Evolutionary conservation across 2,797 vertebrate species (phyloP).

Genomic region (Sebastes iracundus): DNA sequence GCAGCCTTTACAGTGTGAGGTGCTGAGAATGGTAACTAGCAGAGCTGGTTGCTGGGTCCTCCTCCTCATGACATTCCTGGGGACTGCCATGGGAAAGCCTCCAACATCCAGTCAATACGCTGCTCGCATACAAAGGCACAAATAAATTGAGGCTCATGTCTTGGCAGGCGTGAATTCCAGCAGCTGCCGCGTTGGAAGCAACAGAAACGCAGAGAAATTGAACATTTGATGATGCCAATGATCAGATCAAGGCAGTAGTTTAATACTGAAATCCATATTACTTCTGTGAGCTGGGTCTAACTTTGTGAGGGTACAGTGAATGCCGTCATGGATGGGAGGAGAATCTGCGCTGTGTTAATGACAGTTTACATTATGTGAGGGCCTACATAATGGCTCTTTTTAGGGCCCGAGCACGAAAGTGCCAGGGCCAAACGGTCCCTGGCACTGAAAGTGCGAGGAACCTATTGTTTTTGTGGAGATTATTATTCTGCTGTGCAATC

Average conservation of each 20-base stretch:
- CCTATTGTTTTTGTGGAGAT: background rate
- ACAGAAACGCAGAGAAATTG: slow-evolving; percentile 31
- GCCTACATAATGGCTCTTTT: background rate
- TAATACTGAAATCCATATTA: slow-evolving; percentile 29
- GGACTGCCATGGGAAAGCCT: slow-evolving; percentile 52
- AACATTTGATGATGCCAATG: slow-evolving; percentile 43
- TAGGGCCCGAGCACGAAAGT: too few species aligned
- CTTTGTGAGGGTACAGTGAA: background rate
- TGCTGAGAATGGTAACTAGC: slow-evolving; percentile 16
- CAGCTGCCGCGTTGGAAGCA: slow-evolving; percentile 38
- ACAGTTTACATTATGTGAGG: background rate
- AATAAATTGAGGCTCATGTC: slow-evolving; percentile 53
- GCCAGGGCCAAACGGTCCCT: background rate
- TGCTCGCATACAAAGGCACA: slow-evolving; percentile 49
- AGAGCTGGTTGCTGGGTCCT: background rate
- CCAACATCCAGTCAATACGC: slow-evolving; percentile 50
- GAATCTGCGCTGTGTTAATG: background rate
- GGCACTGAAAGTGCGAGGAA: background rate
- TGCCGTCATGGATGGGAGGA: background rate
- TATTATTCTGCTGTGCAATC: background rate
- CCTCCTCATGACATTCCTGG: slow-evolving; percentile 45
- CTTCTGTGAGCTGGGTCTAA: slow-evolving; percentile 8
- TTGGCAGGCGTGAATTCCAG: slow-evolving; percentile 51
- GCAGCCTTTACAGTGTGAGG: background rate
- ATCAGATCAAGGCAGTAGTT: slow-evolving; percentile 44